Evolutionary conservation across 2,797 vertebrate genomes (phyloP), one percentile per base, ranked within the genome.

Genomic region (Odontamblyopus lacepedii): DNA sequence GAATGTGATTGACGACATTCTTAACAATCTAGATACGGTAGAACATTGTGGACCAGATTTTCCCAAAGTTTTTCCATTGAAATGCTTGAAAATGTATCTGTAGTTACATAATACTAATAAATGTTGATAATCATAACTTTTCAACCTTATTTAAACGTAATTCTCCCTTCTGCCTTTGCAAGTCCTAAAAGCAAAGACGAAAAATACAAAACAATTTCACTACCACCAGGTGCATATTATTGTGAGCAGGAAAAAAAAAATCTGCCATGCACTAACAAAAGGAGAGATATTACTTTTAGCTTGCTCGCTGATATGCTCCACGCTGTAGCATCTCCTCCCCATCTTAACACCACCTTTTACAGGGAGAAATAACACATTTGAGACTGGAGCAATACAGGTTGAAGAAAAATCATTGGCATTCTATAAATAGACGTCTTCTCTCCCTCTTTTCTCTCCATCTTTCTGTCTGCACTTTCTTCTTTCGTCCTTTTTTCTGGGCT

Each of bases 351-450:
- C 68, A 61, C 68, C 76, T 79, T 87, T 83, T 75, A 74, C 67
- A 78, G 59, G 73, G 59, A 80, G 63, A 83, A 85, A 91, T 69
- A 78, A 80, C 74, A 85, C 69, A 61, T 83, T 83, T 81, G 60
- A 86, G 72, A 79, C 79, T 67, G 78, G 6, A 75, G 80, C 72
- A 75, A 76, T 75, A 83, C 82, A 87, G 85, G 78, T 86, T 80
- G 80, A 79, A 70, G 75, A 82, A 89, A 66, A 88, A 89, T 78
- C 80, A 77, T 83, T 83, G 76, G 41, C 60, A 61, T 67, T 75
- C 87, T 86, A 90, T 88, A 84, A 88, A 89, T 85, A 92, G 82
- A 70, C 56, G 3, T 44, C 26, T 11, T 66, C 65, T 60, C 65
- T 78, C 74, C 75, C 69, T 68, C 73, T 69, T 60, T 71, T 75